Evolutionary conservation across 2,888 invertebrate species (phyloP).

Genomic region (Metellina segmentata): DNA sequence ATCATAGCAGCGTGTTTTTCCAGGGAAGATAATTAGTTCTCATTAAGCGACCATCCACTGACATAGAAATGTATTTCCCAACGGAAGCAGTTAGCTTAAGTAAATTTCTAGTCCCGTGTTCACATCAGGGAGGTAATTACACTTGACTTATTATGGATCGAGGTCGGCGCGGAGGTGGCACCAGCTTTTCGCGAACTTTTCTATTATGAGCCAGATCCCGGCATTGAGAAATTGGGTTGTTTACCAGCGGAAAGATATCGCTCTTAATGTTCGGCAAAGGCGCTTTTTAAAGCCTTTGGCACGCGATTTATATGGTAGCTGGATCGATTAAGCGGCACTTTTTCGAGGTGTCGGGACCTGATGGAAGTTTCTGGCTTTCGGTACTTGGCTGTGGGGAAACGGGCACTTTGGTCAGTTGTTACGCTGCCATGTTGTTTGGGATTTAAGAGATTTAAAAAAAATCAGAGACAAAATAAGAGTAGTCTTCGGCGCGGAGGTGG

Average conservation of each 20-base stretch:
- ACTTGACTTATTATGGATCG: slow-evolving; percentile 26
- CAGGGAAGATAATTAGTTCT: slow-evolving; percentile 27
- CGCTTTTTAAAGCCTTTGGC: background rate
- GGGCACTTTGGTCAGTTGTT: no score
- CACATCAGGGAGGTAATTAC: slow-evolving; percentile 38
- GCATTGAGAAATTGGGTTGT: slow-evolving; percentile 18
- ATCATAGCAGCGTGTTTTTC: slow-evolving; percentile 20
- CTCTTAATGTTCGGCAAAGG: background rate
- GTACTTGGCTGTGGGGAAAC: no score
- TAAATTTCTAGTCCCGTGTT: slow-evolving; percentile 32
- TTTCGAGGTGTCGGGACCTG: background rate
- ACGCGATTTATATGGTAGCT: background rate
- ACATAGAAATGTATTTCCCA: slow-evolving; percentile 34
- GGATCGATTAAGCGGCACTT: background rate
- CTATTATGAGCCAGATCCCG: background rate
- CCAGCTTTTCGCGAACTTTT: background rate
- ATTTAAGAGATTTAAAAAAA: no score
- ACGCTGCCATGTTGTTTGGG: no score
- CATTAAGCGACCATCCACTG: slow-evolving; percentile 11
- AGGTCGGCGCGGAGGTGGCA: background rate
- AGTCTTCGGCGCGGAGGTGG: background rate
- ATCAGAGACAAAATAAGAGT: no score
- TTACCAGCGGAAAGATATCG: slow-evolving; percentile 8
- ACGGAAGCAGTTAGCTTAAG: slow-evolving; percentile 32
- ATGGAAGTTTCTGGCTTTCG: no score